A percentile compares a stretch with the other conserved stretches of the same genome.
phyloP scores from a whole-genome alignment of 1,140 invertebrate genomes.

The Pteromalus puparum region DNA sequence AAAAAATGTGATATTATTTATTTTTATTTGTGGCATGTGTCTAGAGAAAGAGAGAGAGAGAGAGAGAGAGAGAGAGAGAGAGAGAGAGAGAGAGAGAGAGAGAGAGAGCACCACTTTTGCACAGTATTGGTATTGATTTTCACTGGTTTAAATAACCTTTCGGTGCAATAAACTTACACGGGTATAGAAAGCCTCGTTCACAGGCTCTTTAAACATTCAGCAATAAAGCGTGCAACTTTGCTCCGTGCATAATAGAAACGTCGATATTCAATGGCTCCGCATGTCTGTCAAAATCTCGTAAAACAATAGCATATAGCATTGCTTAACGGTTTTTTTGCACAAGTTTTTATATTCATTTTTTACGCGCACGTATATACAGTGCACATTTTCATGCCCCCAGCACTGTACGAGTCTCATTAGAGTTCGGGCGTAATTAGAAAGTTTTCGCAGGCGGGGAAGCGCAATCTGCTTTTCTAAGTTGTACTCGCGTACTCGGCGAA shows the following conservation, averaged over 20 bases:
- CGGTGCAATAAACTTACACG: background rate
- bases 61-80: too few relatives aligned
- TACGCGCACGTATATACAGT: background rate
- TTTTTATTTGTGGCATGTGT: too few relatives aligned
- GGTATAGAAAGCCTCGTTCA: background rate
- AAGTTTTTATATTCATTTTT: background rate
- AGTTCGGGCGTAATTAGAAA: conserved; percentile 13
- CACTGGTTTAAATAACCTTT: background rate
- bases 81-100: too few relatives aligned
- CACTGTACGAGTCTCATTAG: background rate
- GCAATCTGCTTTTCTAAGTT: background rate
- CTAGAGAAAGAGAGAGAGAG: too few relatives aligned
- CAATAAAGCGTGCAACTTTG: background rate
- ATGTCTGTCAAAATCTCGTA: too few relatives aligned
- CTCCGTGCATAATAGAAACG: background rate
- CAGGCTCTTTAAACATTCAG: background rate
- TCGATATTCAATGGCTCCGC: background rate
- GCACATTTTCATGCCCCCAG: background rate
- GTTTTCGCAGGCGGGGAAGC: background rate
- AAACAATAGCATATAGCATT: too few relatives aligned
- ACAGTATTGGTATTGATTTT: background rate
- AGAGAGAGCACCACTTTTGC: too few relatives aligned
- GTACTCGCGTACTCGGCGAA: background rate
- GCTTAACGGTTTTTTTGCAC: background rate
- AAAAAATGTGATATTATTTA: background rate